phyloP scores from a whole-genome alignment of 2,888 invertebrate genomes.

The Diadegma fenestrale region DNA sequence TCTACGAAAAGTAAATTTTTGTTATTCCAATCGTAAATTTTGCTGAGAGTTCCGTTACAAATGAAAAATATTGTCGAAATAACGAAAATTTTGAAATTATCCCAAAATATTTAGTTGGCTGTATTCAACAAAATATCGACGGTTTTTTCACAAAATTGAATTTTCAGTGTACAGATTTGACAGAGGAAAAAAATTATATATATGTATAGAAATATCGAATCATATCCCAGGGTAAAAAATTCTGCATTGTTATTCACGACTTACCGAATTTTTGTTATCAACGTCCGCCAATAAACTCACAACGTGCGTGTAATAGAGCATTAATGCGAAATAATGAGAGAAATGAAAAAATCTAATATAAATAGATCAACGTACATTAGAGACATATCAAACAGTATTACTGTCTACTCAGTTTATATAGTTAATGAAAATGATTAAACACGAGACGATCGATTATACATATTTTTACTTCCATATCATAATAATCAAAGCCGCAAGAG shows the following conservation, averaged over 20 bases:
- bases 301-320: slow-evolving; percentile 68
- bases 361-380: slow-evolving; percentile 80
- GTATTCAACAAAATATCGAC: no score
- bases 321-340: slow-evolving; percentile 58
- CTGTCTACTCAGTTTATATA: slow-evolving; percentile 81
- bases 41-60: no score
- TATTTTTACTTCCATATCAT: slow-evolving; percentile 82
- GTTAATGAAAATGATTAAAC: slow-evolving; percentile 65
- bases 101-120: no score
- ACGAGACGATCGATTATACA: slow-evolving; percentile 72
- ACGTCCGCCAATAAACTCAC: slow-evolving; percentile 76
- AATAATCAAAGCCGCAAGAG: slow-evolving; percentile 71
- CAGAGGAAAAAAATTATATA: neutral
- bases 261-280: slow-evolving; percentile 65
- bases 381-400: slow-evolving; percentile 85
- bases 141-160: no score
- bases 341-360: slow-evolving; percentile 70
- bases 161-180: neutral
- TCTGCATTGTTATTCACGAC: slow-evolving; percentile 58
- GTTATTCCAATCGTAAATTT: no score
- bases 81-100: no score
- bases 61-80: no score
- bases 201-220: slow-evolving; percentile 37
- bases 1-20: no score
- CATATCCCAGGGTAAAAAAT: slow-evolving; percentile 60